Evolutionary conservation across 2,888 invertebrate genomes (phyloP).

Genomic region (Saturnia japonica): DNA sequence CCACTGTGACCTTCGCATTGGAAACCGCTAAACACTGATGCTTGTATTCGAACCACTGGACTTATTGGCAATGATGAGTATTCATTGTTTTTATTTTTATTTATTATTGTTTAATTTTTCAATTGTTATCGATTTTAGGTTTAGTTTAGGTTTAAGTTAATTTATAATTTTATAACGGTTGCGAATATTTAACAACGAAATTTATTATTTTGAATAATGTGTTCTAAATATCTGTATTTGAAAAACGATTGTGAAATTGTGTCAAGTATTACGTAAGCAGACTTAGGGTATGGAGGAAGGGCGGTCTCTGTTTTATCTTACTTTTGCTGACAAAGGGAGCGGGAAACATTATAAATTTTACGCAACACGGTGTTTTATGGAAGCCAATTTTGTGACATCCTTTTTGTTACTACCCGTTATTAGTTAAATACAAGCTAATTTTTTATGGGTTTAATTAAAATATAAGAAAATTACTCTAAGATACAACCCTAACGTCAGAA

Average conservation of each 20-base stretch:
- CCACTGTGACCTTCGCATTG: slow-evolving; percentile 60
- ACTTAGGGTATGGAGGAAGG: not conserved
- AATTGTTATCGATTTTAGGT: slow-evolving; percentile 21
- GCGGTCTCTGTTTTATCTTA: no score
- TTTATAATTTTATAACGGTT: not conserved
- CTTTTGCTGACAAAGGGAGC: no score
- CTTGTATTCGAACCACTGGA: slow-evolving; percentile 73
- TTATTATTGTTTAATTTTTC: slow-evolving; percentile 45
- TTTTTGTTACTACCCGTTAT: no score
- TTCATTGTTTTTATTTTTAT: slow-evolving; percentile 70
- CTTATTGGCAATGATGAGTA: slow-evolving; percentile 81
- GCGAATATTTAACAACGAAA: slow-evolving; percentile 13
- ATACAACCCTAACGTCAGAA: no score
- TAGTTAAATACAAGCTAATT: no score
- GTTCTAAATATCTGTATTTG: not conserved
- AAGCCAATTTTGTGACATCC: no score
- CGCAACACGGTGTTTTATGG: no score
- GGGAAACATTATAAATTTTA: no score
- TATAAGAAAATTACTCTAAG: no score
- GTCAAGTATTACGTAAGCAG: no score
- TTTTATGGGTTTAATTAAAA: no score
- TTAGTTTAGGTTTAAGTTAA: not conserved
- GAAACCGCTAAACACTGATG: slow-evolving; percentile 55
- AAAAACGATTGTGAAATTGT: not conserved
- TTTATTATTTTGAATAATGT: not conserved